Percentiles rank a stretch among this genome's conserved stretches.
phyloP scores from a whole-genome alignment of 2,888 invertebrate species.

The Oeneis ivallda region DNA sequence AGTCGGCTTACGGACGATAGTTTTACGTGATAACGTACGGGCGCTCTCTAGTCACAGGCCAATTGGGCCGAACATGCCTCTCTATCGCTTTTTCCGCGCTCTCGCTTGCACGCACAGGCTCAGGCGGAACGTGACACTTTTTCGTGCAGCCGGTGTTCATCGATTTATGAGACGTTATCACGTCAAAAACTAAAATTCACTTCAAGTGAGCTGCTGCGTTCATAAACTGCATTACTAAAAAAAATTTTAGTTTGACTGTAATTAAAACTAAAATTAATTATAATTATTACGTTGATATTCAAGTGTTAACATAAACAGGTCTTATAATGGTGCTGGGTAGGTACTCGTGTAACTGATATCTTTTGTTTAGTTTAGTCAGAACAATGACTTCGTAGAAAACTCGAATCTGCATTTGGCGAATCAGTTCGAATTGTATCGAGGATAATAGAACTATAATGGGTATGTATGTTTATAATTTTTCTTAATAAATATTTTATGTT shows the following conservation, averaged over 20 bases:
- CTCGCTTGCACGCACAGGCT: no score
- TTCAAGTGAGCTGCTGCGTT: no score
- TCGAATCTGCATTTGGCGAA: neutral
- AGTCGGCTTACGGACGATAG: no score
- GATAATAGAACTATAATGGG: slow-evolving; percentile 5
- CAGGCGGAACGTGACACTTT: no score
- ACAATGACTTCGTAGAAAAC: slow-evolving; percentile 10
- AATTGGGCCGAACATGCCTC: no score
- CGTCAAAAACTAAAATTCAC: no score
- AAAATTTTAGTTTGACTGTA: neutral
- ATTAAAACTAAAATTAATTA: neutral
- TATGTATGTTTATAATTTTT: neutral
- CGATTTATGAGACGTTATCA: no score
- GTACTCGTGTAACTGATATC: slow-evolving; percentile 14
- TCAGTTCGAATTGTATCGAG: neutral
- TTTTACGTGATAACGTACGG: no score
- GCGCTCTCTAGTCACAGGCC: no score
- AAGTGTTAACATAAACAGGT: neutral
- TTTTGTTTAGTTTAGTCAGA: slow-evolving; percentile 13
- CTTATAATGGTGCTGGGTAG: slow-evolving; percentile 6
- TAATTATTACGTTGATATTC: neutral
- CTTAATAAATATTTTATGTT: neutral
- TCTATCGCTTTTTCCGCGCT: no score
- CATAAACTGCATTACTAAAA: no score
- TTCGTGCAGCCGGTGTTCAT: no score